phyloP scores from a whole-genome alignment of 2,888 invertebrate genomes.

The Amiota mariae region DNA sequence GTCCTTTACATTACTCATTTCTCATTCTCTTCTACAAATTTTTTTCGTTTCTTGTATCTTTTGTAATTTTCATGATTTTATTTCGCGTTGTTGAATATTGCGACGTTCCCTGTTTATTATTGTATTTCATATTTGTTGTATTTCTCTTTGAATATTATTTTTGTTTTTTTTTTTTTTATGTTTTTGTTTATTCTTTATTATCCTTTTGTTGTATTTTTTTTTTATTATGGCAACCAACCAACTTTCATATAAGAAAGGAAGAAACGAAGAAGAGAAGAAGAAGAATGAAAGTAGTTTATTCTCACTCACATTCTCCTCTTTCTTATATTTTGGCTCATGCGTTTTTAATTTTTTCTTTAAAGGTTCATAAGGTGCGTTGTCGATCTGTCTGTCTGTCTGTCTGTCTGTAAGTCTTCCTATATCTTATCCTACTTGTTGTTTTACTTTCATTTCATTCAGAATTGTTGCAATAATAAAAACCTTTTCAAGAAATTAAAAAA shows the following conservation, averaged over 20 bases:
- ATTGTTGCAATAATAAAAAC: conserved; percentile 55
- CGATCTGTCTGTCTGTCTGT: conserved; percentile 40
- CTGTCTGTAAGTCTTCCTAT: conserved; percentile 37
- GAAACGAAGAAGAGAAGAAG: conserved; percentile 33
- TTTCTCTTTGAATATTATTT: not conserved
- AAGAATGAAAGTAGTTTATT: conserved; percentile 16
- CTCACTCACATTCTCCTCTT: not conserved
- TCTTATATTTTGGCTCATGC: not conserved
- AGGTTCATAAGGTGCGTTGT: not conserved
- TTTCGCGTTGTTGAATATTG: conserved; percentile 44
- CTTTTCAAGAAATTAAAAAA: conserved; percentile 65
- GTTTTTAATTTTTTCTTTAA: conserved; percentile 17
- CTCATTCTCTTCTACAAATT: conserved; percentile 37
- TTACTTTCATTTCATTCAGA: conserved; percentile 9
- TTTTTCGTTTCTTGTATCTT: conserved; percentile 53
- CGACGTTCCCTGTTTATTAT: conserved; percentile 53
- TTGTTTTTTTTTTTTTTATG: not conserved
- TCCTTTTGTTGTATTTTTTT: not conserved
- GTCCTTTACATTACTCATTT: conserved; percentile 32
- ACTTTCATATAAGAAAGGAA: conserved; percentile 52
- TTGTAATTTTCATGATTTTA: conserved; percentile 68
- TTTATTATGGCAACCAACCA: conserved; percentile 32
- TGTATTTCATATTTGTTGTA: conserved; percentile 56
- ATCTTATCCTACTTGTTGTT: conserved; percentile 19
- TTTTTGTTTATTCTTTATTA: not conserved